These are phyloP conservation scores for Lateolabrax maculatus DNA, from an alignment of 2,797 vertebrate genomes.

Conservation along the genomic window DNA sequence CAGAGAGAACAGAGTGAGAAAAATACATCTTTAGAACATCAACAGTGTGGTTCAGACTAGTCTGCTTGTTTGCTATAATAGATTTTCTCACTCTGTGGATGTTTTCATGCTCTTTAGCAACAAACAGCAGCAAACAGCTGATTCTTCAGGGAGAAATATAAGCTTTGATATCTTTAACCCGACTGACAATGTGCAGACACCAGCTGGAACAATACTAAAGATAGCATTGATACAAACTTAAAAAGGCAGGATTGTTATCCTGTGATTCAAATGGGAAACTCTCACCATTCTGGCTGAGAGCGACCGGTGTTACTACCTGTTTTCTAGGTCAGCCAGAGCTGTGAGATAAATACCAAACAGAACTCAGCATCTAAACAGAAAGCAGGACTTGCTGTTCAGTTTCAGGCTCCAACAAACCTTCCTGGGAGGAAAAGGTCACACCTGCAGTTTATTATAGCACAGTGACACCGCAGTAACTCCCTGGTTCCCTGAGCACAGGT, in stretches of 20 bases:
- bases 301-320: background rate
- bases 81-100: background rate
- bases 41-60: background rate
- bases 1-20: slow-evolving; percentile 13
- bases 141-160: background rate
- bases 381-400: slow-evolving; percentile 16
- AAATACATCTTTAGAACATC: background rate
- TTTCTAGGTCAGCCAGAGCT: slow-evolving; percentile 28
- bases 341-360: slow-evolving; percentile 28
- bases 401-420: slow-evolving; percentile 19
- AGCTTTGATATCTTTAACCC: slow-evolving; percentile 2
- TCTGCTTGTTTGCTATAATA: background rate
- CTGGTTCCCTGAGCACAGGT: slow-evolving; percentile 22
- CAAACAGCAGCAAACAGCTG: background rate
- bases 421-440: slow-evolving; percentile 32
- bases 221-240: background rate
- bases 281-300: background rate
- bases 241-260: background rate
- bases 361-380: slow-evolving; percentile 11
- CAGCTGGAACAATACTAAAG: background rate
- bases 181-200: background rate
- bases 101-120: background rate
- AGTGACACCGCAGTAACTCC: slow-evolving; percentile 16
- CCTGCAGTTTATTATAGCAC: slow-evolving; percentile 40
- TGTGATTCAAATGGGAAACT: slow-evolving; percentile 9